These are phyloP conservation scores for Chironomus striatipennis DNA, from an alignment of 1,140 invertebrate genomes.

Conservation along the genomic window DNA sequence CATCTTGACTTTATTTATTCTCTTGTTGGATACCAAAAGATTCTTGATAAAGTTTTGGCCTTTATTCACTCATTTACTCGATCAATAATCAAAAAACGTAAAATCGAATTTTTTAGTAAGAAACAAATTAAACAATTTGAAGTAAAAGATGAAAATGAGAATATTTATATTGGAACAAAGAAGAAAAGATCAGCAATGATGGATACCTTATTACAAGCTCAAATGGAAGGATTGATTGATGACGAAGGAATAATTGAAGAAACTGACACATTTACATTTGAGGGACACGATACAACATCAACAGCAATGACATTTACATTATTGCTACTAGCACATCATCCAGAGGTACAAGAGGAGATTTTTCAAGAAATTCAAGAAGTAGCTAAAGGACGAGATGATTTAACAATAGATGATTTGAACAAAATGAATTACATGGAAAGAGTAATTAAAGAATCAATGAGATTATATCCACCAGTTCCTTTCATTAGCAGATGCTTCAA, in stretches of 20 bases:
- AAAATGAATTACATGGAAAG: slow-evolving; percentile 58
- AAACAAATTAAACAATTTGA: slow-evolving; percentile 32
- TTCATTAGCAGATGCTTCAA: slow-evolving; percentile 49
- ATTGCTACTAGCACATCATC: slow-evolving; percentile 51
- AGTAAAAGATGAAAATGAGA: slow-evolving; percentile 31
- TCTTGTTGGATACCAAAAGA: slow-evolving; percentile 30
- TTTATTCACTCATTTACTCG: slow-evolving; percentile 34
- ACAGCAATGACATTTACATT: slow-evolving; percentile 50
- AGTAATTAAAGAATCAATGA: slow-evolving; percentile 54
- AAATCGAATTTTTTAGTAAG: slow-evolving; percentile 28
- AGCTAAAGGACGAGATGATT: slow-evolving; percentile 39
- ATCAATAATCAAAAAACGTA: slow-evolving; percentile 32
- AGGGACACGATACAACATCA: slow-evolving; percentile 67
- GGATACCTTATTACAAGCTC: slow-evolving; percentile 61
- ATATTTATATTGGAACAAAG: slow-evolving; percentile 31
- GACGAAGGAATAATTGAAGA: slow-evolving; percentile 67
- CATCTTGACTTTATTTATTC: slow-evolving; percentile 29
- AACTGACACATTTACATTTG: slow-evolving; percentile 77
- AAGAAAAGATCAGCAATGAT: slow-evolving; percentile 65
- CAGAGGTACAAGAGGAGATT: slow-evolving; percentile 53
- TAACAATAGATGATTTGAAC: slow-evolving; percentile 40
- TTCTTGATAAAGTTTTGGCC: slow-evolving; percentile 29
- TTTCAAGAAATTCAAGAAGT: slow-evolving; percentile 52
- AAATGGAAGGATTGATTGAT: slow-evolving; percentile 45
- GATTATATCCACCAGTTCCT: slow-evolving; percentile 60